phyloP scores from a whole-genome alignment of 2,113 vertebrate genomes.

The Chamaetylas fuelleborni region DNA sequence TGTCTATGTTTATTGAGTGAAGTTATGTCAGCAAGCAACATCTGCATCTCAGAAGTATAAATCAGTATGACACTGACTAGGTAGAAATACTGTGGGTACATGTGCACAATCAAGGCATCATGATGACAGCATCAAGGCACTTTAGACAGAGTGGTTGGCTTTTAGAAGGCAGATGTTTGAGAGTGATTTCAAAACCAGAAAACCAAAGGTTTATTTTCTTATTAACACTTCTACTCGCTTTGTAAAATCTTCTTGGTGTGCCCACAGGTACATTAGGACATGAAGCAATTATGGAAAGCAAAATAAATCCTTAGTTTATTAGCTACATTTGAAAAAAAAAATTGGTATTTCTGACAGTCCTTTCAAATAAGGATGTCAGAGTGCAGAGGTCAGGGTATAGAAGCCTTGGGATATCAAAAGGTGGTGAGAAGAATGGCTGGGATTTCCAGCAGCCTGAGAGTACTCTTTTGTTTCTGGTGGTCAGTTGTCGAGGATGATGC shows the following conservation, averaged over 20 bases:
- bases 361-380: slow-evolving; percentile 60
- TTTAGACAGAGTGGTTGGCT: neutral
- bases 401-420: slow-evolving; percentile 63
- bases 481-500: slow-evolving; percentile 63
- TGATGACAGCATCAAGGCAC: neutral
- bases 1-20: neutral
- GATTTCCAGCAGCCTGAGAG: slow-evolving; percentile 50
- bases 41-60: neutral
- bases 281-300: slow-evolving; percentile 6
- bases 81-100: neutral
- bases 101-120: neutral
- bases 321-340: slow-evolving; percentile 43
- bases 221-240: neutral
- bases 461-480: slow-evolving; percentile 77
- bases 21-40: neutral
- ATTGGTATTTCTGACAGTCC: slow-evolving; percentile 43
- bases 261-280: neutral
- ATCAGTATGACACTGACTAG: neutral
- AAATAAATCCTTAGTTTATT: slow-evolving; percentile 26
- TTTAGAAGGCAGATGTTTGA: neutral
- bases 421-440: slow-evolving; percentile 65
- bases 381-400: slow-evolving; percentile 74
- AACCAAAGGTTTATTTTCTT: neutral
- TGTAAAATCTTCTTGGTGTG: neutral
- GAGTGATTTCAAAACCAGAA: neutral